Percentiles rank a stretch among this genome's conserved stretches.
Evolutionary conservation across 2,113 vertebrate species (phyloP).

Genomic region (Varanus salvator): DNA sequence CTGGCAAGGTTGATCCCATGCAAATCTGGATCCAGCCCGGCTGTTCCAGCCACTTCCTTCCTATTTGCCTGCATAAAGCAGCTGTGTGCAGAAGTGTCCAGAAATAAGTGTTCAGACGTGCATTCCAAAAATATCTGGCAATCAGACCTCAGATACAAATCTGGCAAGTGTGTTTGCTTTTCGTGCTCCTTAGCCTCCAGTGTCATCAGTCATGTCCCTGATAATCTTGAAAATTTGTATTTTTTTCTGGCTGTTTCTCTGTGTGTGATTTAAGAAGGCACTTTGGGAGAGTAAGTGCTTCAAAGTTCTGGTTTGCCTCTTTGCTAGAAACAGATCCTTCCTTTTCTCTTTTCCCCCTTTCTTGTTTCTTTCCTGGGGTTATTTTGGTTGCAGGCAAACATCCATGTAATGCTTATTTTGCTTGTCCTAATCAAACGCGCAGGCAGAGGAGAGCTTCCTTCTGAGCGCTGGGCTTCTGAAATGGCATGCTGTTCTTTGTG

Average conservation of each 20-base stretch:
- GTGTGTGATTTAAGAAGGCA: neutral
- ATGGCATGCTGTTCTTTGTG: rapidly evolving
- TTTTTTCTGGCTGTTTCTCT: neutral
- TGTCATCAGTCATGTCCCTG: neutral
- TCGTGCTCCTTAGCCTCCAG: neutral
- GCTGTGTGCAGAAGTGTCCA: neutral
- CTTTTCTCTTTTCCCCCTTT: no score
- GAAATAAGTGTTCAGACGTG: neutral
- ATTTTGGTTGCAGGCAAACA: constrained; percentile 13
- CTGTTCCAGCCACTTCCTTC: neutral
- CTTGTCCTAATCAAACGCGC: neutral
- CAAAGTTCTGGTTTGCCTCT: neutral
- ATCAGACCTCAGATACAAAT: neutral
- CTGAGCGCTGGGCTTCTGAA: neutral
- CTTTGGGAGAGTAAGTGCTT: neutral
- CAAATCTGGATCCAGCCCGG: neutral
- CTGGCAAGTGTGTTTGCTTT: neutral
- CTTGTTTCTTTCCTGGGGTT: neutral
- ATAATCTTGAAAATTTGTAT: neutral
- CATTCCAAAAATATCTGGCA: neutral
- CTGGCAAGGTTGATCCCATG: no score
- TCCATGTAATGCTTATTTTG: neutral
- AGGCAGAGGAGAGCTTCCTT: neutral
- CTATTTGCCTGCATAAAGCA: neutral
- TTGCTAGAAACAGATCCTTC: neutral